Base-by-base conservation (phyloP, 2,113 vertebrate species). In the Labeo rohita region DNA sequence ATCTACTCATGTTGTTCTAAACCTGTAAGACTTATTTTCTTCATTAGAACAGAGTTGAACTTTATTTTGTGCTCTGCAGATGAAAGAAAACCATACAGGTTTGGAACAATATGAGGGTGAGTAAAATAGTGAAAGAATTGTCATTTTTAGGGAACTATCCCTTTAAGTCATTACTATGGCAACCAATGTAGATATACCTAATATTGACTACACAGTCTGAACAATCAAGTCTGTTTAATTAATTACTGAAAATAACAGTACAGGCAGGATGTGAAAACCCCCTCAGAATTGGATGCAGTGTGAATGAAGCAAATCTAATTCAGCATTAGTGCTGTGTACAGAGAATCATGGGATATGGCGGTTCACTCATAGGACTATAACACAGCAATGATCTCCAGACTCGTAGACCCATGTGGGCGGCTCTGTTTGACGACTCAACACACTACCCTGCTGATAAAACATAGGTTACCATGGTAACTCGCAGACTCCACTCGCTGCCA, bases 391-490 rank as follows among this genome's bases (percentile, higher is more conserved):
- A 77, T 88, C 76, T 52, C 86, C 81, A 77, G 68, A 43, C 80
- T 76, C 50, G 12, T 63, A 61, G 68, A 52, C 52, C 43, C 28
- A 34, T 54, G 89, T 90, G 65, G 89, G 89, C 56, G 84, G 72
- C 81, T 74, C 59, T 84, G 89, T 90, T 88, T 90, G 84, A 88
- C 84, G 66, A 88, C 87, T 88, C 59, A 76, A 72, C 87, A 78
- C 49, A 74, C 84, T 52, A 66, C 81, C 78, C 87, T 76, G 80
- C 89, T 80, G 87, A 73, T 80, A 66, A 36, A 86, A 81, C 81
- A 84, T 61, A 82, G 77, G 87, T 84, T 90, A 74, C 86, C 85
- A 90, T 86, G 85, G 89, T 75, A 90, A 90, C 89, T 15, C 28
- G 12, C 59, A 59, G 87, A 68, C 87, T 88, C 63, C 65, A 49